Percentiles rank a stretch among this genome's conserved stretches.
Evolutionary conservation across 2,888 invertebrate species (phyloP).

Genomic region (Lymantria dispar): DNA sequence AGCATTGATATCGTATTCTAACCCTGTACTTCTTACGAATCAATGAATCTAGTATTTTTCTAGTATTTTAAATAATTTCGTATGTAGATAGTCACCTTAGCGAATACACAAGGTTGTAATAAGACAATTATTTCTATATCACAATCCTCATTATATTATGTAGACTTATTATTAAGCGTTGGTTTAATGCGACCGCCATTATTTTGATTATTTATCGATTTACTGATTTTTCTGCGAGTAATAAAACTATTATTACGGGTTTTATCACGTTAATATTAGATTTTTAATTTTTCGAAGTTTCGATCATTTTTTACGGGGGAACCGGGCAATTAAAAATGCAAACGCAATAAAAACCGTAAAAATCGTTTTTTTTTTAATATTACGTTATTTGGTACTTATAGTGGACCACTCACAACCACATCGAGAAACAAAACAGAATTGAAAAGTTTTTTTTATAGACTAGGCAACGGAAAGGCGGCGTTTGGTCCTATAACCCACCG

Average conservation of each 20-base stretch:
- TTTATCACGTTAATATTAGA: no score
- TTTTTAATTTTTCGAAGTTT: no score
- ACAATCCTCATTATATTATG: constrained; percentile 58
- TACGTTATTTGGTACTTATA: not conserved
- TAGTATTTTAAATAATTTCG: not conserved
- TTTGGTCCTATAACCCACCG: no score
- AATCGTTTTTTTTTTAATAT: no score
- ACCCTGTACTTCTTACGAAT: constrained; percentile 23
- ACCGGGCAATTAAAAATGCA: no score
- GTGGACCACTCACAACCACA: not conserved
- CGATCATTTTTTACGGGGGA: no score
- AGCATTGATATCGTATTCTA: constrained; percentile 15
- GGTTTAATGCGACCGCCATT: constrained; percentile 39
- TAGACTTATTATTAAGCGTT: constrained; percentile 46
- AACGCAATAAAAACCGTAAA: no score
- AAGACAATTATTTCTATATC: constrained; percentile 66
- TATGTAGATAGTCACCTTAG: constrained; percentile 8
- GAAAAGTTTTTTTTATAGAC: no score
- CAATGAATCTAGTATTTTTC: constrained; percentile 7
- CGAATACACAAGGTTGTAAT: constrained; percentile 41
- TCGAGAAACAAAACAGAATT: no score
- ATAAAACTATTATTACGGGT: no score
- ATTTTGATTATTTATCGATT: constrained; percentile 33
- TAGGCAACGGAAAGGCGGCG: no score
- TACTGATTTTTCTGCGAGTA: no score